Evolutionary conservation across 2,113 vertebrate genomes (phyloP).

Genomic region (Lycaon pictus): DNA sequence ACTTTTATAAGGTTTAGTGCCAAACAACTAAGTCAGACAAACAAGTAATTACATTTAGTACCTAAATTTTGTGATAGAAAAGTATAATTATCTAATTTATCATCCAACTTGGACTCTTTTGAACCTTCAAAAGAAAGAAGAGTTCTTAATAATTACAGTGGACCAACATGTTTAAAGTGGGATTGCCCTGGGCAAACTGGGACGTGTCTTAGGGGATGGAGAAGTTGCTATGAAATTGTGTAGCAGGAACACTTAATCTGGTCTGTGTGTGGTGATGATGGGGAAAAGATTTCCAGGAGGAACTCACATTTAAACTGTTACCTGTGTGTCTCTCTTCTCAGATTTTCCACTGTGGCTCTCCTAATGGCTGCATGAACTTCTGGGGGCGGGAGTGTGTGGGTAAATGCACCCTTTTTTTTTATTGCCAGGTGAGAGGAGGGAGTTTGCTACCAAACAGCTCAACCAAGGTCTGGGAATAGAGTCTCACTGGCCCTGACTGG

Average conservation of each 20-base stretch:
- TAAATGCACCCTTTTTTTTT: background rate
- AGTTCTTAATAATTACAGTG: background rate
- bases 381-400: background rate
- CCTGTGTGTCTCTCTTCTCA: background rate
- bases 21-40: background rate
- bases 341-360: background rate
- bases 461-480: background rate
- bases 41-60: background rate
- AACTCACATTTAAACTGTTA: background rate
- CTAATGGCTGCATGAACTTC: background rate
- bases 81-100: background rate
- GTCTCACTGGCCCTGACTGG: background rate
- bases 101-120: background rate
- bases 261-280: background rate
- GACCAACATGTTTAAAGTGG: background rate
- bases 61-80: background rate
- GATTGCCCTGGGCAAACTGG: background rate
- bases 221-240: background rate
- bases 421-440: background rate
- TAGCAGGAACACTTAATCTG: background rate
- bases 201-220: background rate
- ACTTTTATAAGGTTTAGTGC: background rate
- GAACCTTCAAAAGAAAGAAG: background rate
- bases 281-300: background rate
- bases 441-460: background rate